These are phyloP conservation scores for Halyomorpha halys DNA, from an alignment of 1,140 invertebrate species.

Conservation along the genomic window DNA sequence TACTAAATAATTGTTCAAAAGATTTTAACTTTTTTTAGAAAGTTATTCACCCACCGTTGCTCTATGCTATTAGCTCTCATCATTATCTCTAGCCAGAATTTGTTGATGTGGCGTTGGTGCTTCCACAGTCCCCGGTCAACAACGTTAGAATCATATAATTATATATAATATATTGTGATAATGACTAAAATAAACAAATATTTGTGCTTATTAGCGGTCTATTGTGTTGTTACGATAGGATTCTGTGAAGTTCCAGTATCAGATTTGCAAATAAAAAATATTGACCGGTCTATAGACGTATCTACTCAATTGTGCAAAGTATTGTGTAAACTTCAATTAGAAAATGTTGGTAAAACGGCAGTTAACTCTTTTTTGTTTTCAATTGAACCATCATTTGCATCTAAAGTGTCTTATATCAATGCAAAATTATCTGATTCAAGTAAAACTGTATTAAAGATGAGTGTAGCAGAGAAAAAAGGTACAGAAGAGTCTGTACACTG, in stretches of 20 bases:
- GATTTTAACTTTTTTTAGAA: no score
- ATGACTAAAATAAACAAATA: no score
- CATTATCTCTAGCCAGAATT: no score
- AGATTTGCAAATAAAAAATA: conserved; percentile 63
- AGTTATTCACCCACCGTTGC: no score
- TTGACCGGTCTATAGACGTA: conserved; percentile 76
- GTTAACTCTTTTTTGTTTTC: conserved; percentile 59
- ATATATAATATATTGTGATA: no score
- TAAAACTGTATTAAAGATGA: conserved; percentile 50
- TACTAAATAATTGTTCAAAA: no score
- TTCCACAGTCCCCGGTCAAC: no score
- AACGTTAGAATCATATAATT: no score
- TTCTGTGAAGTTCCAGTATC: conserved; percentile 6
- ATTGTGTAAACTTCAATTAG: conserved; percentile 61
- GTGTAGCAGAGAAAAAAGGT: conserved; percentile 43
- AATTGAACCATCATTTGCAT: conserved; percentile 50
- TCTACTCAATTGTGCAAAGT: conserved; percentile 81
- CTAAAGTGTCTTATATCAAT: conserved; percentile 61
- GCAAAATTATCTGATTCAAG: conserved; percentile 48
- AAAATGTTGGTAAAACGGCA: conserved; percentile 64
- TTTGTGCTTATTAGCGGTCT: no score
- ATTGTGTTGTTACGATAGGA: no score
- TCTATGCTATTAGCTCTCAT: no score
- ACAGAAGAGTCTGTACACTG: conserved; percentile 36
- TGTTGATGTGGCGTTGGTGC: no score